Base-by-base conservation (phyloP, 1,140 invertebrate species). In the Drosophila ananassae region DNA sequence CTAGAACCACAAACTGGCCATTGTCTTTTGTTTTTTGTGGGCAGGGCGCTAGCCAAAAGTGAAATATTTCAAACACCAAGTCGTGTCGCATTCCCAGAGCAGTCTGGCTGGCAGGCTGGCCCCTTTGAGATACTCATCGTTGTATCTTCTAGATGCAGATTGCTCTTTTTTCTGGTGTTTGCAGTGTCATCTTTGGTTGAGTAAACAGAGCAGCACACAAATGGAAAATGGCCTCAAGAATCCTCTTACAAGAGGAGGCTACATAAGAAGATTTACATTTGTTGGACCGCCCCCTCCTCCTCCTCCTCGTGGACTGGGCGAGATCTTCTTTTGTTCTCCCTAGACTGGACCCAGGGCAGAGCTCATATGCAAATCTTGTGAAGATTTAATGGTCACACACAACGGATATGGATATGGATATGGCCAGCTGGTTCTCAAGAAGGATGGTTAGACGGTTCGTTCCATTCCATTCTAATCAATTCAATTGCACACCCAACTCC, bases 11-110 rank as follows among this genome's bases (percentile, higher is more conserved):
- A 46, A 61, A 17, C 12, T 66, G 59, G 37, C 79, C 73, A 84
- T 87, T 87, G 74, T 87, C 77, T 84, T 67, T 44, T 34, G 50
- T 48, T 60, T 10, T 46, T 50, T 37, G 73, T 75, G 74, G 60
- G 78, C 74, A 72, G 73, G 68, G 57, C 67, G 58, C 62, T 56
- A 71, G 59, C 73, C 69, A 79, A 85, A 85, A 85, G 77, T 85
- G 71, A 85, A 85, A 87, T 87, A 85, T 85, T 78, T 85, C 78
- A 87, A 85, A 82, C 82, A 85, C 82, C 78, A 82, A 58, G 30
- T 67, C 71, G 61, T 75, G 56, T 54, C 62, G 46, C 50, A 59
- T 75, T 74, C 69, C 50, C 39, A 73, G 22, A 59, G 58, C 22
- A 62, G 32, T 44, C 28, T 44, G n/a, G n/a, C n/a, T n/a, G n/a